Evolutionary conservation across 2,113 vertebrate species (phyloP), one percentile per base, ranked within the genome.

Genomic region (Onychorhynchus coronatus): DNA sequence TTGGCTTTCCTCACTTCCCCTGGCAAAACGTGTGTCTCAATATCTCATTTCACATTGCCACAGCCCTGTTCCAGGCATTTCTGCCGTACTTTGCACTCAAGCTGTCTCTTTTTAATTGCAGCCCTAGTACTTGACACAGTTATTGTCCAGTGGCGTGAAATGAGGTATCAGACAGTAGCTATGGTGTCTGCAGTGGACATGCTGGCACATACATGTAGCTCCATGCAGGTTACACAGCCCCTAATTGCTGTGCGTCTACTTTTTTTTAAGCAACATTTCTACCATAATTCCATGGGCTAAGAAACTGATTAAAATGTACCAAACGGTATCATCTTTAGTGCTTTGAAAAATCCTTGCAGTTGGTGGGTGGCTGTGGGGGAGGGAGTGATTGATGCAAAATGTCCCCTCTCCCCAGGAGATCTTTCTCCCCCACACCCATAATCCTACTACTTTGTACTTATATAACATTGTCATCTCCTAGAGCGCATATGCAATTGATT

Each of bases 371-470:
- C 88, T 92, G 79, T 94, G 96, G 94, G 66, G 95, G 95, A 96
- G 94, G 62, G 70, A 96, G 55, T 97, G 94, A 97, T 92, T 97
- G 95, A 97, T 92, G 92, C 90, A 95, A 97, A 94, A 95, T 93
- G 95, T 93, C 95, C 96, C 91, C 91, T 97, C 94, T 97, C 89
- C 93, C 88, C 91, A 87, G 85, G 88, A 96, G 91, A 95, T 97
- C 84, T 96, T 85, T 96, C 95, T 95, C 92, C 95, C 95, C 88
- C 93, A 84, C 90, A 52, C 49, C 93, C 81, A 61, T 50, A 96
- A 91, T 93, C 91, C 78, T 95, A 86, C 89, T 74, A 72, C 75
- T 61, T 74, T 0, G 33, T 91, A 50, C 81, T 93, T 91, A 91
- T 2, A 63, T 97, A 95, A 96, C 12, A 0, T 56, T 92, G 74